Evolutionary conservation across 35 echinoderm and acorn worm species (phyloP), one percentile per base, ranked within the genome.

Genomic region (Diadema setosum): DNA sequence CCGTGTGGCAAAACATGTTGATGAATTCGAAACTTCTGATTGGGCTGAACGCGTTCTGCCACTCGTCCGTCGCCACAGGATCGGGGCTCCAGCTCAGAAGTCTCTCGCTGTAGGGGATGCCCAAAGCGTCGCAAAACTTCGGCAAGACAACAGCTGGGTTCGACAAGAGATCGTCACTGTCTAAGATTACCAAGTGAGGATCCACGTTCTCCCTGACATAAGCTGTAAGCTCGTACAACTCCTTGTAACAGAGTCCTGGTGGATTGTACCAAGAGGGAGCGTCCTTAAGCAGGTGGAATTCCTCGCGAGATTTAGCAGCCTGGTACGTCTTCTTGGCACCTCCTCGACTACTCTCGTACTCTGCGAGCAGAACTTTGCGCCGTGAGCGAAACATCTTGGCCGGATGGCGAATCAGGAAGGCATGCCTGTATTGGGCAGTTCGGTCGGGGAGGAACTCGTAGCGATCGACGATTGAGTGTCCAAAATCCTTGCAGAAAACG

Each of bases 381-480:
- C 52, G 86, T 12, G 90, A 92, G 5, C 35, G 26, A 24, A 92
- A 92, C 15, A 86, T 83, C 35, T 50, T 44, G 29, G 33, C 5
- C 4, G 91, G 91, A 87, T 93, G 30, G 5, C 91, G 74, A 6
- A 93, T 93, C 29, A 93, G 14, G 58, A 93, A 87, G 17, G 59
- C 80, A 56, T 93, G 91, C 26, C 46, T 73, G n/a, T n/a, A n/a
- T n/a, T n/a, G n/a, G n/a, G n/a, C n/a, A n/a, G n/a, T n/a, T n/a
- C n/a, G n/a, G n/a, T n/a, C n/a, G n/a, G n/a, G n/a, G n/a, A n/a
- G n/a, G n/a, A n/a, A n/a, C n/a, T n/a, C n/a, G n/a, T n/a, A n/a
- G n/a, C n/a, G n/a, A n/a, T n/a, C n/a, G n/a, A n/a, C n/a, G n/a
- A n/a, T n/a, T n/a, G n/a, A n/a, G n/a, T n/a, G n/a, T n/a, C n/a